Evolutionary conservation across 1,140 invertebrate genomes (phyloP), one percentile per base, ranked within the genome.

Genomic region (Rhyacophila brunnea): DNA sequence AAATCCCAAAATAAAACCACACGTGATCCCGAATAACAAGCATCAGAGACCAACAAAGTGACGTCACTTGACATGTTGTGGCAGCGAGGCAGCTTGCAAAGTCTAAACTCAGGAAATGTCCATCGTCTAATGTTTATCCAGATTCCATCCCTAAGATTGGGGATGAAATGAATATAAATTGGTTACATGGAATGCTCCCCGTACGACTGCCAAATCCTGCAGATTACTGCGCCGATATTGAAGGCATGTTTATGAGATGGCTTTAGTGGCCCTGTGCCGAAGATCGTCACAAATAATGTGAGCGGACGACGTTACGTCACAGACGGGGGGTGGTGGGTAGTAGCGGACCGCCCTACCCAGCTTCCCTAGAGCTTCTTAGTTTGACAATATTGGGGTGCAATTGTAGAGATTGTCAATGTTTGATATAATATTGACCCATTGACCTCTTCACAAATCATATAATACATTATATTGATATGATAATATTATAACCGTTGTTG

Each of bases 241-340:
- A 65, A 57, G 60, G 59, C 54, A 65, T 65, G 63, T 65, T 65
- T 65, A 65, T 65, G 63, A 65, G 63, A 55, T 50, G 57, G 63
- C 63, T 65, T 62, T 62, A 61, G 59, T 42, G 55, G 40, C 17
- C 57, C 42, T 14, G 14, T 45, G 14, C 14, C 14, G 55, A 34
- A 40, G 36, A 49, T 49, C 55, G 55, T 58, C 62, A 60, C 62
- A 64, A 64, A 60, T 64, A 64, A 64, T 58, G 51, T 40, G 35
- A 13, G 47, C 49, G 32, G 28, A 54, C 40, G 51, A 44, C 40
- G 17, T 42, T 15, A 38, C 15, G 36, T 23, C 49, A 40, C 38
- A 19, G 1, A 13, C 17, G 19, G 7, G 51, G 28, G 10, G 28
- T 1, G 4, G 38, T 9, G 11, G 18, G 42, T 14, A 10, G 36